Evolutionary conservation across 1,140 invertebrate species (phyloP).

Genomic region (Monomorium pharaonis): DNA sequence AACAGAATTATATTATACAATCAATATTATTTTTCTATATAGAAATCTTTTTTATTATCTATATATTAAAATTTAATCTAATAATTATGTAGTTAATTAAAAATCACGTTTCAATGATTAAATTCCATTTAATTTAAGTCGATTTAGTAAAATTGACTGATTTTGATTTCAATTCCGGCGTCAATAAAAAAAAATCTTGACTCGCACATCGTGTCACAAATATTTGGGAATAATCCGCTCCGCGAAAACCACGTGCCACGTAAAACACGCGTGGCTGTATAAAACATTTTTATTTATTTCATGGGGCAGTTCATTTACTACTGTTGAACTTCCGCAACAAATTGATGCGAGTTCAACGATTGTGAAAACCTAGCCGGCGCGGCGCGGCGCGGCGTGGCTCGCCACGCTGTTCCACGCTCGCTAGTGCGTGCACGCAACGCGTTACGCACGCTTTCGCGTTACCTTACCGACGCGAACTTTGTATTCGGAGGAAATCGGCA

Average conservation of each 20-base stretch:
- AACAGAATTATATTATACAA: too few relatives aligned
- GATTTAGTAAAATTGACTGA: too few relatives aligned
- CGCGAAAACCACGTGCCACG: background rate
- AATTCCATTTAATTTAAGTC: too few relatives aligned
- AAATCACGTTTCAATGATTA: too few relatives aligned
- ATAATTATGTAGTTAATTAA: too few relatives aligned
- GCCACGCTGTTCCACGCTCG: background rate
- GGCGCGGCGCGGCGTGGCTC: background rate
- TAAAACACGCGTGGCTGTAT: too few relatives aligned
- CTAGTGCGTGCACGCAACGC: slow-evolving; percentile 23
- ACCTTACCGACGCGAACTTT: slow-evolving; percentile 22
- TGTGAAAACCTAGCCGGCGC: background rate
- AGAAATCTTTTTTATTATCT: too few relatives aligned
- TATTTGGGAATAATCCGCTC: background rate
- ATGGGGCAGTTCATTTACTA: background rate
- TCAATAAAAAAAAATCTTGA: too few relatives aligned
- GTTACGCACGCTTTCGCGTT: slow-evolving; percentile 31
- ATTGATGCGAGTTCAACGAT: background rate
- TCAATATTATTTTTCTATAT: too few relatives aligned
- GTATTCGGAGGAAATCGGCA: slow-evolving; percentile 62
- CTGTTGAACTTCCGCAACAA: slow-evolving; percentile 6
- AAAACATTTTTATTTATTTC: background rate
- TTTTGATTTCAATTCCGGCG: too few relatives aligned
- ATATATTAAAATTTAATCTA: too few relatives aligned
- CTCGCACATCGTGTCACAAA: too few relatives aligned